Percentiles rank a stretch among this genome's conserved stretches.
These are phyloP conservation scores for Calyptomena viridis DNA, from an alignment of 2,113 vertebrate genomes.

Conservation along the genomic window DNA sequence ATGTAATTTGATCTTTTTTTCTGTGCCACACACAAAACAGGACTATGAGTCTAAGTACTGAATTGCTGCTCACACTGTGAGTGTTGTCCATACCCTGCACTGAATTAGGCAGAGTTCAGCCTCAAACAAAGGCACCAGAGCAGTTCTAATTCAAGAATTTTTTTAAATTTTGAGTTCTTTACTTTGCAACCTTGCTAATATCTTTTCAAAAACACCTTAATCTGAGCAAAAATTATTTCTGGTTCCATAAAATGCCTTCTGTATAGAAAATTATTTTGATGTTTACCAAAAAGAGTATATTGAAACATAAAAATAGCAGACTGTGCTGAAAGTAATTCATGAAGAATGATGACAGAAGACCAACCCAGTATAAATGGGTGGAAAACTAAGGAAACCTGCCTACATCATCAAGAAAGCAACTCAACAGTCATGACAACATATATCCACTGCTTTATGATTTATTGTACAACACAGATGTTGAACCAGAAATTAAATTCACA, in stretches of 20 bases:
- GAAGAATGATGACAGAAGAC: neutral
- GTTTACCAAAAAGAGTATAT: neutral
- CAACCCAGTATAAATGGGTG: neutral
- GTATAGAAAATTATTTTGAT: neutral
- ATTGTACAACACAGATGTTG: neutral
- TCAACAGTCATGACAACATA: neutral
- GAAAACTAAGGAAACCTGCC: neutral
- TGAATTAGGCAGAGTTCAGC: neutral
- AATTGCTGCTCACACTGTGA: neutral
- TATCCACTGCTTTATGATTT: neutral
- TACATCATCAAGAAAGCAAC: neutral
- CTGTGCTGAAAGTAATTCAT: neutral
- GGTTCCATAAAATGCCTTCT: neutral
- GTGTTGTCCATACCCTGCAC: neutral
- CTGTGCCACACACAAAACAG: neutral
- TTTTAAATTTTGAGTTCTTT: neutral
- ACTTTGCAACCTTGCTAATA: neutral
- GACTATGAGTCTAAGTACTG: neutral
- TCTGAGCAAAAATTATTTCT: neutral
- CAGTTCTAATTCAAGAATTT: neutral
- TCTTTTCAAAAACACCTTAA: neutral
- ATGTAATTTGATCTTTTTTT: neutral
- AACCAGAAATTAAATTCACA: slow-evolving; percentile 5
- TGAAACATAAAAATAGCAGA: neutral
- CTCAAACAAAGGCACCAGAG: neutral